phyloP scores from a whole-genome alignment of 1,140 invertebrate genomes.

The Luehdorfia chinensis region DNA sequence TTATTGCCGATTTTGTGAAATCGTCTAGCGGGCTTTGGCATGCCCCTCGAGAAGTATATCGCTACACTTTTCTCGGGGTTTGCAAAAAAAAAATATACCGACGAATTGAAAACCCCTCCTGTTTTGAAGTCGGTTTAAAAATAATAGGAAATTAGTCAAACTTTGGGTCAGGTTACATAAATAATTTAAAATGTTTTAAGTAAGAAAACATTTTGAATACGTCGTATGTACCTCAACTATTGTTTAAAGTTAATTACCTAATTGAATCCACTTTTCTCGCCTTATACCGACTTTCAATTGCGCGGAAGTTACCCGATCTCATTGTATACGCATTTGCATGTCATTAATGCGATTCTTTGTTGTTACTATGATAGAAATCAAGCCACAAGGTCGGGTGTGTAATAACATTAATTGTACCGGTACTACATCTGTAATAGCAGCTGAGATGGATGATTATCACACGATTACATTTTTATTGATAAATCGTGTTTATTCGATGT shows the following conservation, averaged over 20 bases:
- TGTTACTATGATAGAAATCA: conserved; percentile 55
- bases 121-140: too few species aligned
- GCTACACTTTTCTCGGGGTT: too few species aligned
- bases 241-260: conserved; percentile 36
- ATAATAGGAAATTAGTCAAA: too few species aligned
- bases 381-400: conserved; percentile 38
- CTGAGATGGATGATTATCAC: conserved; percentile 30
- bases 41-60: too few species aligned
- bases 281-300: conserved; percentile 39
- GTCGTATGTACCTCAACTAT: conserved; percentile 17
- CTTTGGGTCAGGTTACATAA: too few species aligned
- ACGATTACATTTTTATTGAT: conserved; percentile 23
- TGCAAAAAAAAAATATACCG: too few species aligned
- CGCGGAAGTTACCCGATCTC: conserved; percentile 31
- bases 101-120: too few species aligned
- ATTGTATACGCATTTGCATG: conserved; percentile 41
- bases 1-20: too few species aligned
- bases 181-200: too few species aligned
- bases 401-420: conserved; percentile 48
- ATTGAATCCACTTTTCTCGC: conserved; percentile 36
- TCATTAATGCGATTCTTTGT: conserved; percentile 41
- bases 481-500: conserved; percentile 21
- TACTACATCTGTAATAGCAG: conserved; percentile 28
- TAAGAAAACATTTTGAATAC: neutral
- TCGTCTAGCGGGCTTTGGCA: too few species aligned